Evolutionary conservation across 2,113 vertebrate species (phyloP), one percentile per base, ranked within the genome.

Genomic region (Gopherus flavomarginatus): DNA sequence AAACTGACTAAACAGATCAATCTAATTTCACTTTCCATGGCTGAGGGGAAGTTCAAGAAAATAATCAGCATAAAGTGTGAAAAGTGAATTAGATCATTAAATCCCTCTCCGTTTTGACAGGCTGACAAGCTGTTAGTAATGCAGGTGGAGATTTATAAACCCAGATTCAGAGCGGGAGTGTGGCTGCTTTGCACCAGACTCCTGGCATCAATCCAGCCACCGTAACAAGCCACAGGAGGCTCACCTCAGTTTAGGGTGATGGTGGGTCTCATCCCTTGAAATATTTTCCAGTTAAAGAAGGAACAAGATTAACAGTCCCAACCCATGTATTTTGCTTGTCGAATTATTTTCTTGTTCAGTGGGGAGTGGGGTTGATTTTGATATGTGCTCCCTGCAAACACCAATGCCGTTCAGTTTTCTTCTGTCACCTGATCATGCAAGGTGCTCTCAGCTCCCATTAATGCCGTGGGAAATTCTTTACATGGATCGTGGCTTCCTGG

Each of bases 381-480:
- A 77, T 93, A 75, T 77, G 80, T 50, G 24, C 12, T 26, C 47
- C 13, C 3, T 75, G 79, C 24, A 56, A 77, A 86, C 83, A 6
- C 5, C 62, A 35, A 21, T 47, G 29, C 49, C 35, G 77, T 2
- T 10, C 56, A 10, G 11, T 52, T 85, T 83, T 82, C 24, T 82
- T 86, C 49, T 22, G 52, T 27, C 35, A 10, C 49, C 35, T 75
- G 1, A 52, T 85, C 27, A n/a, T 83, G 59, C 75, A 16, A 27
- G 22, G 10, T 47, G 42, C 89, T 75, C 50, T 35, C 27, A 24
- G 69, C 38, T 89, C 44, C 52, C 77, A 3, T 52, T 29, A 77
- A 69, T 54, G 65, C 65, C 65, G 47, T 4, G 59, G 57, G 24
- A 52, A 54, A 38, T 77, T 93, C 59, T 86, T 92, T 85, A 85